Percentiles rank a stretch among this genome's conserved stretches.
Conservation (phyloP, 2,797 vertebrate genomes). For the Eremophila alpestris region DNA sequence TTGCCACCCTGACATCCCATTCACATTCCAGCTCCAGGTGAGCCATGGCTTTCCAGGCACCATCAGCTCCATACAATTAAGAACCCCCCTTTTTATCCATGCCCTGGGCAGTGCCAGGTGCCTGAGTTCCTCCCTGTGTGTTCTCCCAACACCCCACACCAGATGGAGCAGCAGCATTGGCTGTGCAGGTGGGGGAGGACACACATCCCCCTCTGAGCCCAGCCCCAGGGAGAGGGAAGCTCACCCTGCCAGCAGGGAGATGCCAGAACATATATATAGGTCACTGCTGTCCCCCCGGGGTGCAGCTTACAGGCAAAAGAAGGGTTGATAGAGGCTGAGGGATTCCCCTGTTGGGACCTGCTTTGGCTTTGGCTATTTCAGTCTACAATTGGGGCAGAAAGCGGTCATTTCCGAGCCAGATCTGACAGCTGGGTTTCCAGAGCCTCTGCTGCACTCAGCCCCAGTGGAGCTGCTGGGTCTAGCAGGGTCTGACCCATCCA, state of each 20-base stretch:
- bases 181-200: not conserved
- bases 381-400: not conserved
- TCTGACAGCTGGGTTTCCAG: not conserved
- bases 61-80: rapidly evolving
- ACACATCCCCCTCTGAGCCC: not conserved
- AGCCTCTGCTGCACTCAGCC: not conserved
- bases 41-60: rapidly evolving
- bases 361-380: not conserved
- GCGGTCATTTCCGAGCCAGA: not conserved
- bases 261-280: rapidly evolving
- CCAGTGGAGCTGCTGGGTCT: not conserved
- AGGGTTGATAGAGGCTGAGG: not conserved
- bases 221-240: not conserved
- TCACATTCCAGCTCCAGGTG: not conserved
- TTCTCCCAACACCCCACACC: rapidly evolving
- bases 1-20: not conserved
- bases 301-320: not conserved
- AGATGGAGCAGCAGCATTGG: not conserved
- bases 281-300: not conserved
- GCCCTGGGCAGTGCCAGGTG: not conserved
- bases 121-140: rapidly evolving
- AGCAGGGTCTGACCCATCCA: rapidly evolving
- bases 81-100: not conserved
- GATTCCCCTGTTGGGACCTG: not conserved
- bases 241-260: not conserved